Conservation (phyloP, 1,140 invertebrate species). For the Monomorium pharaonis region DNA sequence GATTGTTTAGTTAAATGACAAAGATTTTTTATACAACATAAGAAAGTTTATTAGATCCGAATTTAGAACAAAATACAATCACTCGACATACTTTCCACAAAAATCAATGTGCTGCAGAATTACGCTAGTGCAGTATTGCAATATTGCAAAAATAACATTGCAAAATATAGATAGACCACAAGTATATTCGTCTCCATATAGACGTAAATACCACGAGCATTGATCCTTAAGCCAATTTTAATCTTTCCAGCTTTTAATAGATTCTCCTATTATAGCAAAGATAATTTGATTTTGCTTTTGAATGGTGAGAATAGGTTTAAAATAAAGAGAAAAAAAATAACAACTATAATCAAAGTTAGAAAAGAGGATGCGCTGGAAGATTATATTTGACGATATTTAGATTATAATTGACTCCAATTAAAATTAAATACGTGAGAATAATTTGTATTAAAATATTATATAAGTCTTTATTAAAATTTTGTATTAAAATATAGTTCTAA, state of each 20-base stretch:
- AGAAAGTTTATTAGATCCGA: neutral
- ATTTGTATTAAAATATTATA: constrained; percentile 18
- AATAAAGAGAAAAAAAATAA: neutral
- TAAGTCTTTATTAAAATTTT: constrained; percentile 20
- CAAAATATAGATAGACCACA: constrained; percentile 4
- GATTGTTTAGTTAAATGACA: neutral
- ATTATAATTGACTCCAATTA: constrained; percentile 3
- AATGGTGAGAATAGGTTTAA: constrained; percentile 27
- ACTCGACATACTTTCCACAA: constrained; percentile 21
- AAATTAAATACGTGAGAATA: neutral
- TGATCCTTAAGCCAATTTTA: constrained; percentile 52
- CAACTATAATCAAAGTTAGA: neutral
- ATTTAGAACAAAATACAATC: constrained; percentile 10
- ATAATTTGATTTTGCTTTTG: constrained; percentile 28
- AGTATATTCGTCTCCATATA: constrained; percentile 33
- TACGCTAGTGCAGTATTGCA: neutral
- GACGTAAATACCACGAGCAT: constrained; percentile 60
- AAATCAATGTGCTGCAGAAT: constrained; percentile 25
- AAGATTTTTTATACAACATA: neutral
- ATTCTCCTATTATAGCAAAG: constrained; percentile 16
- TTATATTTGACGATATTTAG: neutral
- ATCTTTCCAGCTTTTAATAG: constrained; percentile 26
- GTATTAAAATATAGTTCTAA: neutral
- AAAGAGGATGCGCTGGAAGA: neutral
- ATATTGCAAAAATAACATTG: constrained; percentile 33